Conservation (phyloP, 2,888 invertebrate species). For the Idaea straminata region DNA sequence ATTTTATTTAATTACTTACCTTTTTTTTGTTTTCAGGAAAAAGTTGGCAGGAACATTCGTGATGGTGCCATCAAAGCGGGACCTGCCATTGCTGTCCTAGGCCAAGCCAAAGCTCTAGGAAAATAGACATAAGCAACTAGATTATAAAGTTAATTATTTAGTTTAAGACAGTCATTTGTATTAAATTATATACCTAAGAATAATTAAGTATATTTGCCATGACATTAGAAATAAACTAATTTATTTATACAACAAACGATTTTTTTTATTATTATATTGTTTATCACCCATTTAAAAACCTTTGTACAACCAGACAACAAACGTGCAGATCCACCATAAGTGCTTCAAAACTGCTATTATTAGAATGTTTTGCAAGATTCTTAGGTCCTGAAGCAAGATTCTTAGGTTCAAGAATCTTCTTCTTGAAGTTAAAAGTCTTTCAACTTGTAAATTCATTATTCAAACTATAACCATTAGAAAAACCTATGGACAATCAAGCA, state of each 20-base stretch:
- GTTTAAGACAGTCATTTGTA: background rate
- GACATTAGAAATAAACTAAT: background rate
- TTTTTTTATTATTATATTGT: background rate
- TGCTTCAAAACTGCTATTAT: too few species aligned
- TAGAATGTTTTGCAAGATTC: too few species aligned
- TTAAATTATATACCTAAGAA: background rate
- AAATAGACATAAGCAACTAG: conserved; percentile 10
- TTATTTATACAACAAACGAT: background rate
- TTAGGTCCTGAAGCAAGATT: too few species aligned
- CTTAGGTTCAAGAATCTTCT: too few species aligned
- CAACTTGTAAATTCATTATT: too few species aligned
- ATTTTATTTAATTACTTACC: background rate
- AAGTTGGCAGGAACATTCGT: conserved; percentile 36
- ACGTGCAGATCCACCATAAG: too few species aligned
- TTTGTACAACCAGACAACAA: too few species aligned
- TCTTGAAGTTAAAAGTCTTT: too few species aligned
- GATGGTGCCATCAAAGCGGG: conserved; percentile 42
- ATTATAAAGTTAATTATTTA: background rate
- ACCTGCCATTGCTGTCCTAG: conserved; percentile 39
- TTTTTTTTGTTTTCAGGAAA: conserved; percentile 32
- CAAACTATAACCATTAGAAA: too few species aligned
- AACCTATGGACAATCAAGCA: too few species aligned
- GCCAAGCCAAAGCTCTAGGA: conserved; percentile 25
- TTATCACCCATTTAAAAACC: too few species aligned
- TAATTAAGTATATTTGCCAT: background rate